Percentiles rank a stretch among this genome's conserved stretches.
Evolutionary conservation across 2,797 vertebrate species (phyloP).

Genomic region (Podargus strigoides): DNA sequence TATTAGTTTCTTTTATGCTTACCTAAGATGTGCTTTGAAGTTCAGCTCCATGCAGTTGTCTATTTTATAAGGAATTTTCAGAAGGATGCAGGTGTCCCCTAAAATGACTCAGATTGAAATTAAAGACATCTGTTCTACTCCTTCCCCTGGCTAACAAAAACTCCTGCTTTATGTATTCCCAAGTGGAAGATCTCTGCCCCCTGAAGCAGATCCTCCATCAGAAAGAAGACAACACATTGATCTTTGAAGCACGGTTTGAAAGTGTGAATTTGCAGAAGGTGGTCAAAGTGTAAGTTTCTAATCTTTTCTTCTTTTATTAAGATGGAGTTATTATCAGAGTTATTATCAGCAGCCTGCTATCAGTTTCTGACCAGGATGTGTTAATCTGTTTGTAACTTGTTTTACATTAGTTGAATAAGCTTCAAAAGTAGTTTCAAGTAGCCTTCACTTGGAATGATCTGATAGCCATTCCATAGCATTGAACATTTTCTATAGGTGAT

Average conservation of each 20-base stretch:
- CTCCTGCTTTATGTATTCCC: conserved; percentile 70
- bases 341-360: not conserved
- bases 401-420: not conserved
- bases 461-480: not conserved
- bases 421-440: too few species aligned
- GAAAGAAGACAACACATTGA: conserved; percentile 65
- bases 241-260: conserved; percentile 80
- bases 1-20: not conserved
- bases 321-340: not conserved
- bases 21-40: not conserved
- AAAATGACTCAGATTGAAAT: not conserved
- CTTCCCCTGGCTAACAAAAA: conserved; percentile 61
- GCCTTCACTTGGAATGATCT: not conserved
- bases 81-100: not conserved
- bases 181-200: conserved; percentile 59
- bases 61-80: not conserved
- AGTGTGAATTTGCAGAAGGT: conserved; percentile 80
- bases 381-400: not conserved
- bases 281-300: conserved; percentile 75
- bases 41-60: not conserved
- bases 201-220: conserved; percentile 37
- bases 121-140: not conserved
- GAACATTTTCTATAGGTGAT: not conserved
- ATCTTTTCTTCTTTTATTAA: conserved; percentile 29
- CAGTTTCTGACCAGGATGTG: not conserved